phyloP scores from a whole-genome alignment of 2,888 invertebrate species.

The Cephus sareptanus region DNA sequence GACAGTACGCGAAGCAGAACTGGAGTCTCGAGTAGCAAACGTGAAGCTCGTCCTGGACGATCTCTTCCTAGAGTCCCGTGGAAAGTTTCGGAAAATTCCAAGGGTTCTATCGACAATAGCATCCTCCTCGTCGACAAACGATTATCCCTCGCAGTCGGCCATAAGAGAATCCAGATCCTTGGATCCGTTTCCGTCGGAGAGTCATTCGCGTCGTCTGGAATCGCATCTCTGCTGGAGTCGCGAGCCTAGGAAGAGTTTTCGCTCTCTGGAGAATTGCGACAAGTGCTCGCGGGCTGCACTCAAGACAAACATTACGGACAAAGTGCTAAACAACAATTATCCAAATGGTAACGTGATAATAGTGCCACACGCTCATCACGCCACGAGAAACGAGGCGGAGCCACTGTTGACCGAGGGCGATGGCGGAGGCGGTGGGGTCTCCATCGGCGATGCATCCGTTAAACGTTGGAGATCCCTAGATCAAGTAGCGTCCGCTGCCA shows the following conservation, averaged over 20 bases:
- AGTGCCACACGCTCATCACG: conserved; percentile 50
- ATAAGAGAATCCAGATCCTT: conserved; percentile 75
- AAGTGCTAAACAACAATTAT: conserved; percentile 69
- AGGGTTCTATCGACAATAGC: conserved; percentile 75
- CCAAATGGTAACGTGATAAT: conserved; percentile 69
- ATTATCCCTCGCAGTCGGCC: conserved; percentile 53
- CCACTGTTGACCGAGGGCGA: conserved; percentile 65
- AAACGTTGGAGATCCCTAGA: conserved; percentile 87
- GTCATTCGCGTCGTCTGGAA: conserved; percentile 48
- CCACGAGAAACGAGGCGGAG: conserved; percentile 61
- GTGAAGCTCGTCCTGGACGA: conserved; percentile 59
- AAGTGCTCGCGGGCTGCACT: conserved; percentile 62
- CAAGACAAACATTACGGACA: conserved; percentile 66
- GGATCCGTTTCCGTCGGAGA: conserved; percentile 71
- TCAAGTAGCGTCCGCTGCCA: conserved; percentile 69
- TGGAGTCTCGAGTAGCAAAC: conserved; percentile 47
- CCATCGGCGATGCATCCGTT: conserved; percentile 42
- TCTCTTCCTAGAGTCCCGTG: conserved; percentile 46
- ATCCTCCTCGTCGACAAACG: conserved; percentile 68
- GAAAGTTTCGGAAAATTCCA: conserved; percentile 50
- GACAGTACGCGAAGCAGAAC: conserved; percentile 45
- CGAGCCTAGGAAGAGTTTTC: conserved; percentile 54
- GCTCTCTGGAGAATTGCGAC: conserved; percentile 69
- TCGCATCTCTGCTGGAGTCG: conserved; percentile 49
- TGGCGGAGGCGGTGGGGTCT: conserved; percentile 51